Base-by-base conservation (phyloP, 2,113 vertebrate species). In the Oreocharis arfaki region DNA sequence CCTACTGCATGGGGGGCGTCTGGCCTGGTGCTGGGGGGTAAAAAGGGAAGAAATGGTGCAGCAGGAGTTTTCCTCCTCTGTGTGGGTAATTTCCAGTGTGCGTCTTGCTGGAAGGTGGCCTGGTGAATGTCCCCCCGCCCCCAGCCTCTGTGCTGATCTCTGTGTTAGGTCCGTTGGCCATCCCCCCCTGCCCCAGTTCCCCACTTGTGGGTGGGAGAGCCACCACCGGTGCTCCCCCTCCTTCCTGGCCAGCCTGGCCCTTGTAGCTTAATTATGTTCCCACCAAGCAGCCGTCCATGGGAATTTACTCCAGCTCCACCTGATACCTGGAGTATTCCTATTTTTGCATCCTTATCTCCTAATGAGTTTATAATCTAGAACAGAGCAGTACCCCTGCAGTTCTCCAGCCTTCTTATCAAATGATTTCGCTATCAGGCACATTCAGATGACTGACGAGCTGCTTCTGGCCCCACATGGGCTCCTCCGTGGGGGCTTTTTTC, bases 301-400 rank as follows among this genome's bases (percentile, higher is more conserved):
- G 79, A 89, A 73, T 80, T 78, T 41, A 44, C 35, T 88, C 74
- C 84, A 87, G 86, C 91, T 97, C 69, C 80, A 84, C 76, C 87
- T 81, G 78, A 74, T 94, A 95, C 94, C 83, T 91, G 80, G 41
- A 57, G 69, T 88, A 77, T 89, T 91, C 74, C 78, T 90, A 3
- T 21, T 97, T 87, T 92, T 90, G 89, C 49, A 39, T 75, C 57
- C 50, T 71, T 96, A 93, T 93, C 80, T 95, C 79, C 74, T 94
- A 84, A 93, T 68, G 74, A 93, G 56, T 93, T 97, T 96, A 64
- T 87, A 95, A 93, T 73, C 60, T 50, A 73, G 68, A 93, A 83
- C 50, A 87, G 79, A 88, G 79, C 5, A 3, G 69, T 78, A 53
- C 55, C 42, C 65, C 23, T 47, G 30, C 42, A 70, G 44, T 84